Conservation (phyloP, 2,797 vertebrate genomes). For the Silurus lanzhouensis region DNA sequence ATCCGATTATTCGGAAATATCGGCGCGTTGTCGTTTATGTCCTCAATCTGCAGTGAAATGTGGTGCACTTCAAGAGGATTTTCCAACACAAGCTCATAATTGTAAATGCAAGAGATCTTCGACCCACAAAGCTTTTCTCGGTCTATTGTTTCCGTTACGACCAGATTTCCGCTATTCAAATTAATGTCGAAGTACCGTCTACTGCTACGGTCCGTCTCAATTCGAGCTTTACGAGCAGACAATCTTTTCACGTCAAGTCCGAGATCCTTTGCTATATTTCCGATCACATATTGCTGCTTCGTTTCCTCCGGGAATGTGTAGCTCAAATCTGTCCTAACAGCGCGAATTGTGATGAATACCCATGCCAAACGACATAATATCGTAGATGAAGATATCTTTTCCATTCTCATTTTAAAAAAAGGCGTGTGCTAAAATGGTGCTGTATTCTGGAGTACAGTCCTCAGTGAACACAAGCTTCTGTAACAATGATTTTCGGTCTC, state of each 20-base stretch:
- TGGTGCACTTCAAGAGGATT: conserved; percentile 4
- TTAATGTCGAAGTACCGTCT: conserved; percentile 53
- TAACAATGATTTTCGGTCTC: neutral
- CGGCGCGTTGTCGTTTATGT: neutral
- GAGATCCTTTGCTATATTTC: conserved; percentile 50
- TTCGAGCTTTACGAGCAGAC: conserved; percentile 60
- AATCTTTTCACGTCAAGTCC: conserved; percentile 48
- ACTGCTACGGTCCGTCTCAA: conserved; percentile 59
- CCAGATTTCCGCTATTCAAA: conserved; percentile 51
- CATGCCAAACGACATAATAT: neutral
- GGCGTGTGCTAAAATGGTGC: no score
- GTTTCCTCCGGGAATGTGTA: conserved; percentile 46
- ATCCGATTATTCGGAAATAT: neutral
- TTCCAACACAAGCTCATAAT: neutral
- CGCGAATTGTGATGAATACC: neutral
- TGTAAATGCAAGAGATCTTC: neutral
- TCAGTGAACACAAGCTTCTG: neutral
- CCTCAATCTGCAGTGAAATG: neutral
- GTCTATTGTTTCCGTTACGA: conserved; percentile 51
- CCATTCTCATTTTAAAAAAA: neutral
- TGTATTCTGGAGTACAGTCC: neutral
- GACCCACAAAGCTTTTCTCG: conserved; percentile 47
- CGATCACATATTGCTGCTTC: conserved; percentile 45
- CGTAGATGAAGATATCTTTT: neutral
- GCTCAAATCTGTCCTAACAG: conserved; percentile 25